These are phyloP conservation scores for Agrypnia vestita DNA, from an alignment of 1,140 invertebrate genomes.

Conservation along the genomic window DNA sequence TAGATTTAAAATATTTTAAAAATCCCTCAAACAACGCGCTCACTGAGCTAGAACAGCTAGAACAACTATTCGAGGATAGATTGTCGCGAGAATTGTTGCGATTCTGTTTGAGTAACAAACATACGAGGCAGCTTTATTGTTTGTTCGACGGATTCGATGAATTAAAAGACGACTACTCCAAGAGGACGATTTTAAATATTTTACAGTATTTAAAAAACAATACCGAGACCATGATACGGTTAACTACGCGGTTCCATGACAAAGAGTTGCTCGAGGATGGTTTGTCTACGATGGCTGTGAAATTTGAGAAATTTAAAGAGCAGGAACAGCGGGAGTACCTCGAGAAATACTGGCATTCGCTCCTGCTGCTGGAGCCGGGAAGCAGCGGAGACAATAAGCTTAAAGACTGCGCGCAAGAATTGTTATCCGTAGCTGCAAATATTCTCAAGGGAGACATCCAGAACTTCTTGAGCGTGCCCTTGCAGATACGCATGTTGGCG, in stretches of 20 bases:
- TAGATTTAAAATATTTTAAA: slow-evolving; percentile 3
- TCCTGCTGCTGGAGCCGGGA: not conserved
- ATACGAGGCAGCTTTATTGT: not conserved
- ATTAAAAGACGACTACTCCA: not conserved
- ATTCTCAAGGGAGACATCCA: too few relatives aligned
- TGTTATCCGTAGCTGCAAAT: too few relatives aligned
- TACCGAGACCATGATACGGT: not conserved
- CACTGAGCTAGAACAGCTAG: not conserved
- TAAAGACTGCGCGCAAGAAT: too few relatives aligned
- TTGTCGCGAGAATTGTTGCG: not conserved
- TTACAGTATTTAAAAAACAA: not conserved
- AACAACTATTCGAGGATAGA: too few relatives aligned
- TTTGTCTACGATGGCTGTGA: not conserved
- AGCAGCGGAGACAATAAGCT: not conserved
- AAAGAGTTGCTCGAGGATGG: not conserved
- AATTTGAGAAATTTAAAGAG: not conserved
- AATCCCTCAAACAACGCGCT: not conserved
- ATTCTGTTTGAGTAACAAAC: not conserved
- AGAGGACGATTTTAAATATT: not conserved
- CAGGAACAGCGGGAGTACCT: not conserved
- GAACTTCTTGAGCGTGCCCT: too few relatives aligned
- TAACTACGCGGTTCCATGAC: not conserved
- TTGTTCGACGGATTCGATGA: slow-evolving; percentile 27
- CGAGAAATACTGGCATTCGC: not conserved
- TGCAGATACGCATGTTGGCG: too few relatives aligned